Conservation (phyloP, 2,113 vertebrate genomes). For the Dipodomys merriami region DNA sequence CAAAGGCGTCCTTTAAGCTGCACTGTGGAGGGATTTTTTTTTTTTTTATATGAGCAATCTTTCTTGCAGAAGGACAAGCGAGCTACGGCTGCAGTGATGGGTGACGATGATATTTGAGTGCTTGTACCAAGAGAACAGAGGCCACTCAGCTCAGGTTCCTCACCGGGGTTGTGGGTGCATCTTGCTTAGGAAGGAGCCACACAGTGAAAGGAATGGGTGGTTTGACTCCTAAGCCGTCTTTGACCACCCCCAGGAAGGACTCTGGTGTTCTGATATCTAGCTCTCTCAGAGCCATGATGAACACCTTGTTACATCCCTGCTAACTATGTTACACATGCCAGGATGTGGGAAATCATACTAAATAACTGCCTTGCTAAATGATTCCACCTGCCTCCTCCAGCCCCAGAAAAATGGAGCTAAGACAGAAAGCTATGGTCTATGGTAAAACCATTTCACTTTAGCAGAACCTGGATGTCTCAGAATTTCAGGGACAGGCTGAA, state of each 20-base stretch:
- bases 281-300: neutral
- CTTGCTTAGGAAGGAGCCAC: slow-evolving; percentile 27
- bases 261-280: neutral
- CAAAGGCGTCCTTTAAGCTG: slow-evolving; percentile 18
- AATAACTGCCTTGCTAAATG: neutral
- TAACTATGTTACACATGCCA: neutral
- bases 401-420: neutral
- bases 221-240: neutral
- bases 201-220: neutral
- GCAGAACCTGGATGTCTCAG: neutral
- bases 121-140: neutral
- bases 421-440: neutral
- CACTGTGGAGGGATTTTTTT: neutral
- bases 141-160: neutral
- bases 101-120: neutral
- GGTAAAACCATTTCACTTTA: neutral
- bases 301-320: neutral
- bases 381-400: neutral
- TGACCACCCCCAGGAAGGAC: neutral
- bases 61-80: neutral
- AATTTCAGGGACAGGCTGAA: neutral
- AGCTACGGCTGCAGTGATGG: neutral
- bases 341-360: slow-evolving; percentile 15
- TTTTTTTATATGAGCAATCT: neutral
- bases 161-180: neutral